Percentiles rank a stretch among this genome's conserved stretches.
These are phyloP conservation scores for Melanotus villosus DNA, from an alignment of 2,888 invertebrate species.

Conservation along the genomic window DNA sequence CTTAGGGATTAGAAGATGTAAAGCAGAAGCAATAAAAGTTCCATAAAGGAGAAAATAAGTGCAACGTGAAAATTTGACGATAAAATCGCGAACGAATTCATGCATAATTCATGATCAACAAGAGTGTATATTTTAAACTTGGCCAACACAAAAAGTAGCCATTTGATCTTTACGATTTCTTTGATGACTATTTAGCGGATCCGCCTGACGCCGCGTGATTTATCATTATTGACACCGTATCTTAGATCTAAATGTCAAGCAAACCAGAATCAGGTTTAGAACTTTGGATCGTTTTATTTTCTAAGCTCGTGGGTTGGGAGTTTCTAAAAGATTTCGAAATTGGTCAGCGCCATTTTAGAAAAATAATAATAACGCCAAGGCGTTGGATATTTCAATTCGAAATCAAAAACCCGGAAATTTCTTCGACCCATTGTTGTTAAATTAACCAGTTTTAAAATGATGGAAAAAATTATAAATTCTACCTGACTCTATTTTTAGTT, in stretches of 20 bases:
- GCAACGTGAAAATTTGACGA: slow-evolving; percentile 33
- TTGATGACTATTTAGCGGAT: slow-evolving; percentile 17
- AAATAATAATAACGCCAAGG: not conserved
- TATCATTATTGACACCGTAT: slow-evolving; percentile 22
- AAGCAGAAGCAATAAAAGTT: no score
- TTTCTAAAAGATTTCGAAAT: not conserved
- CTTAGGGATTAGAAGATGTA: no score
- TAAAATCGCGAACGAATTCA: slow-evolving; percentile 16
- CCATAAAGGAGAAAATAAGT: no score
- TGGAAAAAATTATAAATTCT: not conserved
- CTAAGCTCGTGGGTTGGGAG: not conserved
- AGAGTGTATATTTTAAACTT: slow-evolving; percentile 5
- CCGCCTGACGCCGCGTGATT: slow-evolving; percentile 15
- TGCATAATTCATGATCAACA: slow-evolving; percentile 31
- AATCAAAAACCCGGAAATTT: not conserved
- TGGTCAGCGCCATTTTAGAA: not conserved
- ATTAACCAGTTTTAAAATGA: not conserved
- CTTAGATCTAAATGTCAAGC: slow-evolving; percentile 24
- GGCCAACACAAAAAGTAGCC: slow-evolving; percentile 8
- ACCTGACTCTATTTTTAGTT: not conserved
- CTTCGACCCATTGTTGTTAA: not conserved
- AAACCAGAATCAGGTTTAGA: slow-evolving; percentile 10
- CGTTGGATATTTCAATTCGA: not conserved
- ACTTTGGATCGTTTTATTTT: not conserved
- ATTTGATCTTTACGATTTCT: slow-evolving; percentile 20